Evolutionary conservation across 2,113 vertebrate species (phyloP).

Genomic region (Macrotis lagotis): DNA sequence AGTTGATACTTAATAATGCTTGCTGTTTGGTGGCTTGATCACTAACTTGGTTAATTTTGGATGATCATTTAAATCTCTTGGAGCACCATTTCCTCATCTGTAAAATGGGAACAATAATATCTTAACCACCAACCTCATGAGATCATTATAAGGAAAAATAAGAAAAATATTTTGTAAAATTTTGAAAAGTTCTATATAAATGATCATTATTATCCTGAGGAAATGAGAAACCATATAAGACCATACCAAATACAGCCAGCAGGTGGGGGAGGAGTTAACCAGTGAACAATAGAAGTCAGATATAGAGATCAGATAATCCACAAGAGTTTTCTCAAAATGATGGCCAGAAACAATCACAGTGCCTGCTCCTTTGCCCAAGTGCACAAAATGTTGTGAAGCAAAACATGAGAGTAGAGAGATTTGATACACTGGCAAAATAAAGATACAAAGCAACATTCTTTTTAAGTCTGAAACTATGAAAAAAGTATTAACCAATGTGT

Average conservation of each 20-base stretch:
- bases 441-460: background rate
- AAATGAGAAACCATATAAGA: background rate
- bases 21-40: background rate
- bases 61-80: background rate
- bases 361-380: background rate
- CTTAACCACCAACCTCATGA: background rate
- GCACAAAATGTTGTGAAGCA: background rate
- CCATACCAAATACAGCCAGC: constrained; percentile 52
- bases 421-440: background rate
- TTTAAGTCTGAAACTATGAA: background rate
- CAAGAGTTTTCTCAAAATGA: background rate
- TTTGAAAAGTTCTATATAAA: background rate
- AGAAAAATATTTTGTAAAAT: background rate
- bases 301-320: background rate
- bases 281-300: background rate
- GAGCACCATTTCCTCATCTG: background rate
- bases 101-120: background rate
- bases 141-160: background rate
- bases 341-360: background rate
- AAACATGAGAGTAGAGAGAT: background rate
- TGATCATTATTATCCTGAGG: background rate
- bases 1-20: background rate
- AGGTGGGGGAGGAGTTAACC: constrained; percentile 51
- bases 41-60: background rate
- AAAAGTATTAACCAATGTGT: background rate